phyloP scores from a whole-genome alignment of 2,888 invertebrate genomes.

The Lacanobia oleracea region DNA sequence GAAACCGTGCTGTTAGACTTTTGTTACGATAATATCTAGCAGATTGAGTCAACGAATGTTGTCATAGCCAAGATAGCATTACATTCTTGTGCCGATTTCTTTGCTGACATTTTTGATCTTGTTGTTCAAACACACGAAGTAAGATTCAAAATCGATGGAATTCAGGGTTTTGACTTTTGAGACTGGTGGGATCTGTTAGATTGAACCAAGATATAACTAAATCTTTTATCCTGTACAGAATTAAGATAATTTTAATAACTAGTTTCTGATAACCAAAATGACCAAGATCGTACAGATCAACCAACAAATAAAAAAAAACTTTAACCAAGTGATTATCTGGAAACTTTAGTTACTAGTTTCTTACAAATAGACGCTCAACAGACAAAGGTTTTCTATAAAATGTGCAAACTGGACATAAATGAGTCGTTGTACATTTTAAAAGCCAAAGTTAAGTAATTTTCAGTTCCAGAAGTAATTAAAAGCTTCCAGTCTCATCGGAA shows the following conservation, averaged over 20 bases:
- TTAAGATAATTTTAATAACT: not conserved
- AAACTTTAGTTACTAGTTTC: not conserved
- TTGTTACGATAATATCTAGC: conserved; percentile 44
- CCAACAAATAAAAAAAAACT: not conserved
- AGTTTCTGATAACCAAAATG: not conserved
- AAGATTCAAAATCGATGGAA: not conserved
- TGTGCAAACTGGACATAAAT: not conserved
- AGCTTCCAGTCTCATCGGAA: conserved; percentile 62
- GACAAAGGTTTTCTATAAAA: not conserved
- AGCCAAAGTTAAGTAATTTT: conserved; percentile 18
- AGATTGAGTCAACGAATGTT: conserved; percentile 38
- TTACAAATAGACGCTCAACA: not conserved
- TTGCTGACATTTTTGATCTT: conserved; percentile 1
- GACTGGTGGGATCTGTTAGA: too few species aligned
- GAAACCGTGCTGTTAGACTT: conserved; percentile 52
- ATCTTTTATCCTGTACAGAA: too few species aligned
- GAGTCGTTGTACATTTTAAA: not conserved
- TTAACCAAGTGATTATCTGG: not conserved
- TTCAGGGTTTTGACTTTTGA: not conserved
- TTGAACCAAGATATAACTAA: too few species aligned
- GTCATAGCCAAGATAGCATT: conserved; percentile 27
- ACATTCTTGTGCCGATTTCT: conserved; percentile 19
- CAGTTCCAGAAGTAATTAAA: conserved; percentile 63
- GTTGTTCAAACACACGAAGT: not conserved
- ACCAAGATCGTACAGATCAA: too few species aligned